Evolutionary conservation across 1,140 invertebrate species (phyloP).

Genomic region (Pogonognathellus flavescens): DNA sequence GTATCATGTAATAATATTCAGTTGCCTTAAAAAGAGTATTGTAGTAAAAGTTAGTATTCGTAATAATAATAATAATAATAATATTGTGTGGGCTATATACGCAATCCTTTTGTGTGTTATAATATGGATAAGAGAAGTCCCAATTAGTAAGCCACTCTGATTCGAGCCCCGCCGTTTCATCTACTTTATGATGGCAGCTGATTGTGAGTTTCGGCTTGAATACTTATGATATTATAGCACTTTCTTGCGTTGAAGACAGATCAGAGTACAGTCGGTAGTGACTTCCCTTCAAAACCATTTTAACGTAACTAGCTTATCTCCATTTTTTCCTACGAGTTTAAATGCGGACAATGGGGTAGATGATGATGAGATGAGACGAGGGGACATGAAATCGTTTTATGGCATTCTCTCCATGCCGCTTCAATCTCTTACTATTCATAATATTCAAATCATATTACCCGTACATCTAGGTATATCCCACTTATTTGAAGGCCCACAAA

Average conservation of each 20-base stretch:
- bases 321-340: neutral
- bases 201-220: conserved; percentile 38
- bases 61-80: too few species aligned
- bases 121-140: neutral
- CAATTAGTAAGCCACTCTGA: conserved; percentile 44
- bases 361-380: conserved; percentile 35
- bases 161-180: conserved; percentile 45
- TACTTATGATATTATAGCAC: neutral
- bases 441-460: neutral
- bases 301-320: conserved; percentile 14
- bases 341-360: conserved; percentile 5
- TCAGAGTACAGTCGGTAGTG: neutral
- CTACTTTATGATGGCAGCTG: conserved; percentile 48
- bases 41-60: too few species aligned
- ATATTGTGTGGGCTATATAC: too few species aligned
- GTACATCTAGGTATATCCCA: neutral
- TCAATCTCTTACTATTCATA: neutral
- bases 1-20: too few species aligned
- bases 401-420: neutral
- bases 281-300: neutral
- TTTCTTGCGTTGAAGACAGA: neutral
- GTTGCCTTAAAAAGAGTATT: too few species aligned
- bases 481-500: neutral
- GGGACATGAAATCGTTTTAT: conserved; percentile 27
- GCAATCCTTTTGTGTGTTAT: too few species aligned